Evolutionary conservation across 2,113 vertebrate species (phyloP).

Genomic region (Saccopteryx leptura): DNA sequence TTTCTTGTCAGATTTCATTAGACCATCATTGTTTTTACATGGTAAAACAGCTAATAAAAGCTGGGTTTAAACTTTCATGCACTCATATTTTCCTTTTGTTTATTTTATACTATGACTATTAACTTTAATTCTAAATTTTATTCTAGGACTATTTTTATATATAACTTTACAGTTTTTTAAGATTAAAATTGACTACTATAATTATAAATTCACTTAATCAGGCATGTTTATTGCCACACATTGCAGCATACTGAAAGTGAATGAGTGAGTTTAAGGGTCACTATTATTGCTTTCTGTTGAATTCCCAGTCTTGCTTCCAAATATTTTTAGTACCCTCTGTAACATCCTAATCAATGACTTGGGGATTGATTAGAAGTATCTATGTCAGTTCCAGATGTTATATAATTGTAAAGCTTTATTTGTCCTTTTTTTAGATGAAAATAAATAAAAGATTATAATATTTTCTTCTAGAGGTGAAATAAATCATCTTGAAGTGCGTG

Average conservation of each 20-base stretch:
- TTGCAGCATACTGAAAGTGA: background rate
- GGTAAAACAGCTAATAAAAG: background rate
- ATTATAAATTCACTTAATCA: background rate
- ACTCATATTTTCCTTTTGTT: background rate
- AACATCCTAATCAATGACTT: background rate
- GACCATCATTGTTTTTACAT: background rate
- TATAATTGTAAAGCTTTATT: background rate
- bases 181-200: background rate
- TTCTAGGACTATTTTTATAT: background rate
- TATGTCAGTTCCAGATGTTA: background rate
- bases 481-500: background rate
- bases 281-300: background rate
- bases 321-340: background rate
- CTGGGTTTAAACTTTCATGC: background rate
- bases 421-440: background rate
- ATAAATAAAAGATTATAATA: background rate
- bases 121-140: background rate
- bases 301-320: background rate
- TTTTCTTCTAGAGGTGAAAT: background rate
- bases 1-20: background rate
- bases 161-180: background rate
- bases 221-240: background rate
- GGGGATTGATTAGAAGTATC: background rate
- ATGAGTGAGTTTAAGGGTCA: background rate
- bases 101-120: background rate